Evolutionary conservation across 2,797 vertebrate species (phyloP).

Genomic region (Siniperca undulata): DNA sequence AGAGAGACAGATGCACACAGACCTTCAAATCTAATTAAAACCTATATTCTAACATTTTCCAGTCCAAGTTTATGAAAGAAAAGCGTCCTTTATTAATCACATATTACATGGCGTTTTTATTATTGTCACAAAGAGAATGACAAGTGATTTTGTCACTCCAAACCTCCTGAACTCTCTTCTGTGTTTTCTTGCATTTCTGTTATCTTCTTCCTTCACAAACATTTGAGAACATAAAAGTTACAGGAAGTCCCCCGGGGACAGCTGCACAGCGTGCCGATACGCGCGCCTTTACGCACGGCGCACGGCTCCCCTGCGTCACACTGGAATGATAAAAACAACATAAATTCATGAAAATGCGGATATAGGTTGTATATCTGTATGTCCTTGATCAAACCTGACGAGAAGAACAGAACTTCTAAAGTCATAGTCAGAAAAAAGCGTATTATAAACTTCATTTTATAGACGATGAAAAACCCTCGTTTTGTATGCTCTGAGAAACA

Average conservation of each 20-base stretch:
- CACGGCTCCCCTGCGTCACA: conserved; percentile 86
- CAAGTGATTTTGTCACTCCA: conserved; percentile 15
- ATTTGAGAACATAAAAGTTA: conserved; percentile 86
- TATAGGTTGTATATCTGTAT: background rate
- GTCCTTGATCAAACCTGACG: background rate
- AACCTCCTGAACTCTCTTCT: background rate
- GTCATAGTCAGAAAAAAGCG: background rate
- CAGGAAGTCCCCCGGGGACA: conserved; percentile 87
- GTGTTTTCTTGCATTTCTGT: background rate
- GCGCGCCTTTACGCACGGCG: conserved; percentile 86
- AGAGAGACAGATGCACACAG: background rate
- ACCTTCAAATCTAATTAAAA: background rate
- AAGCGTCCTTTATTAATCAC: conserved; percentile 33
- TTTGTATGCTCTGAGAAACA: background rate
- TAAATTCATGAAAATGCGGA: background rate
- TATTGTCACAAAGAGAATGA: conserved; percentile 29
- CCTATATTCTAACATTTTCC: background rate
- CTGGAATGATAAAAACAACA: conserved; percentile 64
- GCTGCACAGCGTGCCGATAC: conserved; percentile 87
- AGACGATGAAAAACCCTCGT: background rate
- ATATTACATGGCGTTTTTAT: conserved; percentile 38
- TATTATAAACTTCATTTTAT: background rate
- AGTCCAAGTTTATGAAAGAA: conserved; percentile 30
- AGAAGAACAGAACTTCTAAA: background rate
- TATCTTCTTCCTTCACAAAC: conserved; percentile 69